phyloP scores from a whole-genome alignment of 2,797 vertebrate genomes.

The Darevskia nairensis region DNA sequence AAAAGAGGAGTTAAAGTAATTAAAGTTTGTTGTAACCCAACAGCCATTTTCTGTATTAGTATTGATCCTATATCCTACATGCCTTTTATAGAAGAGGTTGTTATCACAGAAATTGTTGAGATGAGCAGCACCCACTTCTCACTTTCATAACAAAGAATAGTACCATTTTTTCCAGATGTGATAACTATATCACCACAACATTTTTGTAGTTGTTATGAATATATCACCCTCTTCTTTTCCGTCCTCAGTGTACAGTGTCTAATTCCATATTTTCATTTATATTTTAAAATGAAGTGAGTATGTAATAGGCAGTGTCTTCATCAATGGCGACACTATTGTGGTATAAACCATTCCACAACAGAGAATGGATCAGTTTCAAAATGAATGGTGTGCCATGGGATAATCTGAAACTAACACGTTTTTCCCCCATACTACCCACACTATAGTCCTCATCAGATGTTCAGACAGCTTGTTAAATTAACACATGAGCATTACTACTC shows the following conservation, averaged over 20 bases:
- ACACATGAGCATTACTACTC: no score
- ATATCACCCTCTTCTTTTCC: background rate
- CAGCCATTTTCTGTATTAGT: constrained; percentile 26
- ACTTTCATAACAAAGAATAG: constrained; percentile 47
- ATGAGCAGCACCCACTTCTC: constrained; percentile 11
- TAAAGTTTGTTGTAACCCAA: constrained; percentile 18
- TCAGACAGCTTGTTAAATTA: no score
- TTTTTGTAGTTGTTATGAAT: constrained; percentile 33
- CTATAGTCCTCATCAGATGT: no score
- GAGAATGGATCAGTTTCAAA: background rate
- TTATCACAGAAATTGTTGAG: constrained; percentile 23
- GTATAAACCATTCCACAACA: background rate
- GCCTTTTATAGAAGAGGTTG: background rate
- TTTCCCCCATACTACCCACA: no score
- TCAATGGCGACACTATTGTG: background rate
- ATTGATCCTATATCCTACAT: constrained; percentile 7
- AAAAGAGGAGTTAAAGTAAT: constrained; percentile 10
- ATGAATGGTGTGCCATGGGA: no score
- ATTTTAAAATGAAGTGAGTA: background rate
- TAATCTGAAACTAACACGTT: background rate
- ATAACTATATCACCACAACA: background rate
- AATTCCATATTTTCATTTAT: background rate
- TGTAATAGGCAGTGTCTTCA: background rate
- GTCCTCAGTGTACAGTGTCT: background rate
- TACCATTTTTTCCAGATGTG: constrained; percentile 41